Conservation (phyloP, 2,113 vertebrate species). For the Lamprologus ornatipinnis region DNA sequence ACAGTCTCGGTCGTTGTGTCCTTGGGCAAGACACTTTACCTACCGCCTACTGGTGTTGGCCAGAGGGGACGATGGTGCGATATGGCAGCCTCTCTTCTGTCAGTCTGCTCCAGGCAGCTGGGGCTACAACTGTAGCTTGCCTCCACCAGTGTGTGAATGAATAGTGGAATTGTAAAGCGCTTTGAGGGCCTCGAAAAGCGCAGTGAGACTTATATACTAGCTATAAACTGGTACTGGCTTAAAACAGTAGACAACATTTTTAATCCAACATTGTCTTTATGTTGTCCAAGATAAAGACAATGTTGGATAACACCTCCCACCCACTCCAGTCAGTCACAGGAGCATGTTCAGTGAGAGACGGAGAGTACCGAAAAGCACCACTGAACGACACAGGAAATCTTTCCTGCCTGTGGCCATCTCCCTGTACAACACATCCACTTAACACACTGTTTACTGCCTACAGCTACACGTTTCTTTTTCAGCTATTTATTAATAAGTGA, state of each 20-base stretch:
- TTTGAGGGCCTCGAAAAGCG: not conserved
- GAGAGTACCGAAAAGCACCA: not conserved
- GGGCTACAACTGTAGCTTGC: not conserved
- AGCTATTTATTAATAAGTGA: too few species aligned
- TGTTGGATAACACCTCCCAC: not conserved
- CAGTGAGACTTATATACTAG: not conserved
- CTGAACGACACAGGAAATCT: not conserved
- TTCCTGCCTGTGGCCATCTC: too few species aligned
- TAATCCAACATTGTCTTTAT: not conserved
- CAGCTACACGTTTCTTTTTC: too few species aligned
- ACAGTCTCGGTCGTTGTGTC: not conserved
- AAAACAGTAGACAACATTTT: not conserved
- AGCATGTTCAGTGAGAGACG: not conserved
- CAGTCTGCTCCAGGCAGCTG: not conserved
- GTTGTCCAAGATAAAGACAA: not conserved
- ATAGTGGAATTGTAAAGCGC: not conserved
- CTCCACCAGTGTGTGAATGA: not conserved
- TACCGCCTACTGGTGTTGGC: not conserved
- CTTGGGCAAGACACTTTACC: not conserved
- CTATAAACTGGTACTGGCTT: not conserved
- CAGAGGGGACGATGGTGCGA: not conserved
- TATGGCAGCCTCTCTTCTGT: not conserved
- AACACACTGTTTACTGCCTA: too few species aligned
- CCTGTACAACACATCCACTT: too few species aligned
- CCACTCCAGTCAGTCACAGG: not conserved